phyloP scores from a whole-genome alignment of 2,113 vertebrate genomes.

The Nycticryphes semicollaris region DNA sequence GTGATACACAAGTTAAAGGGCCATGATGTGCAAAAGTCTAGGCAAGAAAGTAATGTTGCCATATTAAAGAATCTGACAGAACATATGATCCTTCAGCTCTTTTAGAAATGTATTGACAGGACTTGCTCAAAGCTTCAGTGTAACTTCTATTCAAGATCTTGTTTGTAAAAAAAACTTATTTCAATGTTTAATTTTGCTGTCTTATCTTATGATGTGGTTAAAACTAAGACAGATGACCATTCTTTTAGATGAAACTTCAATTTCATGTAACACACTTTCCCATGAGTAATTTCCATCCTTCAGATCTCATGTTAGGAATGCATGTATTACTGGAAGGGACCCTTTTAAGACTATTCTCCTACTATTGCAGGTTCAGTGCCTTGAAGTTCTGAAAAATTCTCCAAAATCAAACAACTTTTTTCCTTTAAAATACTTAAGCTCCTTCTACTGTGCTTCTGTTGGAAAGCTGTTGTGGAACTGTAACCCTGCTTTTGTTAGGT shows the following conservation, averaged over 20 bases:
- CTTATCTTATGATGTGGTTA: not conserved
- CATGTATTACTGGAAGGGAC: not conserved
- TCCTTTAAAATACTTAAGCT: not conserved
- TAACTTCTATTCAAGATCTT: not conserved
- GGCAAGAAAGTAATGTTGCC: not conserved
- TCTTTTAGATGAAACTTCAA: not conserved
- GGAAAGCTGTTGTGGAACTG: not conserved
- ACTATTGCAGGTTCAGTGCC: not conserved
- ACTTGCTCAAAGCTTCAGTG: not conserved
- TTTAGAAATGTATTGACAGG: not conserved
- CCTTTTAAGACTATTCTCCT: not conserved
- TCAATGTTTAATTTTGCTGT: not conserved
- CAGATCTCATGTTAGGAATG: not conserved
- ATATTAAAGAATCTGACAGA: not conserved
- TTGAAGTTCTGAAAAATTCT: not conserved
- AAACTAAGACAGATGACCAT: not conserved
- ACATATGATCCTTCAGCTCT: not conserved
- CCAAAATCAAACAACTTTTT: not conserved
- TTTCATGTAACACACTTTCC: not conserved
- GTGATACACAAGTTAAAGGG: not conserved
- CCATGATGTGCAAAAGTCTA: not conserved
- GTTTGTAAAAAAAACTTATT: not conserved
- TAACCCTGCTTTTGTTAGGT: not conserved
- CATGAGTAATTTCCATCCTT: not conserved
- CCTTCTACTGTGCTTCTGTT: not conserved